Base-by-base conservation (phyloP, 2,113 vertebrate species). In the Grallaria varia region DNA sequence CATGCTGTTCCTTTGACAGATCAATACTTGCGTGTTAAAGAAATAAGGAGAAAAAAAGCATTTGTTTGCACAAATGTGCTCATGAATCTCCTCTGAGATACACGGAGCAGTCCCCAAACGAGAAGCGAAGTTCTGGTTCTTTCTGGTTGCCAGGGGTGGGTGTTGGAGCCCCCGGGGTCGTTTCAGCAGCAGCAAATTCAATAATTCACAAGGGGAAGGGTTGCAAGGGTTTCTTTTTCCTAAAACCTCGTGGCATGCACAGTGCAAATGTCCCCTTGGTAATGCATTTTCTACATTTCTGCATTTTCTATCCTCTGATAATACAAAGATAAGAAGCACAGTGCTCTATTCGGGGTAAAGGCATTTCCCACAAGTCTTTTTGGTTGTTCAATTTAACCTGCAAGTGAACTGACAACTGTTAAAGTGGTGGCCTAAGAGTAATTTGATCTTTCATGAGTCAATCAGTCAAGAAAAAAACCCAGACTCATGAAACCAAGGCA, bases 271-370 rank as follows among this genome's bases (percentile, higher is more conserved):
- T 67, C 60, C 75, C 30, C 25, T 79, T 71, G 62, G 31, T 66
- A 90, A 90, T 28, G 77, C 50, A n/a, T n/a, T n/a, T n/a, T n/a
- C n/a, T n/a, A n/a, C n/a, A 66, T 66, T 93, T 95, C 87, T 93
- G 13, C 20, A 9, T 75, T 66, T 79, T 68, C 71, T 87, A 0
- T 85, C 45, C 11, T 53, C n/a, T 33, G 40, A 72, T 45, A 89
- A 73, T 19, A 35, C 40, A 85, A 78, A 53, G 60, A 52, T 80
- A 50, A 83, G 76, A 14, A 95, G 78, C 56, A 50, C 22, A 45
- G 47, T 47, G 33, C 49, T 87, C n/a, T 90, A 42, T 90, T 92
- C 44, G 93, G 18, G 19, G 60, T 44, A 40, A 79, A 89, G 77
- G 39, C 39, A 75, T 95, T 89, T 93, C 67, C 94, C 80, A 62